A percentile compares a stretch with the other conserved stretches of the same genome.
Conservation (phyloP, 2,888 invertebrate genomes). For the Cecidostiba fungosa region DNA sequence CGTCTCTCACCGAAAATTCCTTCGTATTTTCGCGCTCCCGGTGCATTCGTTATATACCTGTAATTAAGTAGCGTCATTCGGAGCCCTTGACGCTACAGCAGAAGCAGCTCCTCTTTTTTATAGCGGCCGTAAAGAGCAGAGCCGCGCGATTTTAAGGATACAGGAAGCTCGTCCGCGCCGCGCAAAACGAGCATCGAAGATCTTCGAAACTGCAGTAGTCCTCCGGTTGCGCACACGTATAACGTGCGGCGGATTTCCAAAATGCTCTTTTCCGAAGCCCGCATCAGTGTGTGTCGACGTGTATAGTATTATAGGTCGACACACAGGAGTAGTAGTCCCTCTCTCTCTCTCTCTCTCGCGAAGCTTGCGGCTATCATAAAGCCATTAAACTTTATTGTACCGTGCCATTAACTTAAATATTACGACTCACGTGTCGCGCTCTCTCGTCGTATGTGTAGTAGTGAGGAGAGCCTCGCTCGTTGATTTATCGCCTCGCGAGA, state of each 20-base stretch:
- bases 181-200: neutral
- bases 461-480: conserved; percentile 68
- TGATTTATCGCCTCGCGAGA: conserved; percentile 76
- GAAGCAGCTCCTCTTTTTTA: conserved; percentile 49
- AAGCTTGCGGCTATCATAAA: conserved; percentile 67
- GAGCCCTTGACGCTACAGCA: conserved; percentile 3
- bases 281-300: conserved; percentile 2
- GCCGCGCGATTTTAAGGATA: conserved; percentile 60
- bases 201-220: neutral
- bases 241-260: neutral
- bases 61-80: conserved; percentile 62
- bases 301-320: too few relatives aligned
- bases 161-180: conserved; percentile 54
- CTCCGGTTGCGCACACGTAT: too few relatives aligned
- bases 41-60: conserved; percentile 53
- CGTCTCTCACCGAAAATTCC: conserved; percentile 44
- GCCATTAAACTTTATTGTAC: conserved; percentile 80
- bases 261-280: conserved; percentile 16
- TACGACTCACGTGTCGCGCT: conserved; percentile 78
- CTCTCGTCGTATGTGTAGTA: neutral
- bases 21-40: conserved; percentile 4
- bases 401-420: conserved; percentile 79
- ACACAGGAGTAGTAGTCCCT: conserved; percentile 7
- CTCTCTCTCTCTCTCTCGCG: conserved; percentile 20
- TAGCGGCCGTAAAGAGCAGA: conserved; percentile 59